phyloP scores from a whole-genome alignment of 2,888 invertebrate genomes.

The Acholoe squamosa region DNA sequence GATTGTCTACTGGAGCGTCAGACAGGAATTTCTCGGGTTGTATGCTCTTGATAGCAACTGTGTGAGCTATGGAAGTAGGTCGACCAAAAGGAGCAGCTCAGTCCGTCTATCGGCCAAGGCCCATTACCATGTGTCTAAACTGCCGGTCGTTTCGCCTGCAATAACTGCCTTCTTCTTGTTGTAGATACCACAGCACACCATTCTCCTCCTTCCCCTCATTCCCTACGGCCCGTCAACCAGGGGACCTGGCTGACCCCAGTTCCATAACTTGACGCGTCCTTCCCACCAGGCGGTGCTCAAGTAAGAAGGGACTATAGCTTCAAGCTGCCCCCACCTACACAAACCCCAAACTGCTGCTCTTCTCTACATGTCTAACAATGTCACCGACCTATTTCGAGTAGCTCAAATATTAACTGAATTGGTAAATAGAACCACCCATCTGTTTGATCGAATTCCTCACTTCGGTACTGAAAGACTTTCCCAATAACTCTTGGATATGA shows the following conservation, averaged over 20 bases:
- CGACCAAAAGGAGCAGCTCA: neutral
- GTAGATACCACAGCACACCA: neutral
- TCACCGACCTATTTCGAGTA: no score
- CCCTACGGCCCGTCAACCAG: slow-evolving; percentile 12
- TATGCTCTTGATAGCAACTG: neutral
- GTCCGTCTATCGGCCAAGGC: neutral
- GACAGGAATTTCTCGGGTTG: no score
- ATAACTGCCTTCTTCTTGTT: neutral
- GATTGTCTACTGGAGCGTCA: no score
- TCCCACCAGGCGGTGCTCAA: neutral
- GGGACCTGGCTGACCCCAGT: neutral
- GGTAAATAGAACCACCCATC: no score
- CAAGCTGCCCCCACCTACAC: neutral
- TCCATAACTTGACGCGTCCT: neutral
- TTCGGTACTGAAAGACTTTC: no score
- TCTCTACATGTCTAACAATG: no score
- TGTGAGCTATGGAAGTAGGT: neutral
- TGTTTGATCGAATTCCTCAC: no score
- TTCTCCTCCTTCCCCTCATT: neutral
- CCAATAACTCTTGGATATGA: no score
- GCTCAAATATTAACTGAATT: no score
- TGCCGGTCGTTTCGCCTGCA: neutral
- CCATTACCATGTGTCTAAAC: neutral
- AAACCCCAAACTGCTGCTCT: neutral
- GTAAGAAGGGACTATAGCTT: no score